Evolutionary conservation across 35 echinoderm and acorn worm genomes (phyloP).

Genomic region (Patiria miniata): DNA sequence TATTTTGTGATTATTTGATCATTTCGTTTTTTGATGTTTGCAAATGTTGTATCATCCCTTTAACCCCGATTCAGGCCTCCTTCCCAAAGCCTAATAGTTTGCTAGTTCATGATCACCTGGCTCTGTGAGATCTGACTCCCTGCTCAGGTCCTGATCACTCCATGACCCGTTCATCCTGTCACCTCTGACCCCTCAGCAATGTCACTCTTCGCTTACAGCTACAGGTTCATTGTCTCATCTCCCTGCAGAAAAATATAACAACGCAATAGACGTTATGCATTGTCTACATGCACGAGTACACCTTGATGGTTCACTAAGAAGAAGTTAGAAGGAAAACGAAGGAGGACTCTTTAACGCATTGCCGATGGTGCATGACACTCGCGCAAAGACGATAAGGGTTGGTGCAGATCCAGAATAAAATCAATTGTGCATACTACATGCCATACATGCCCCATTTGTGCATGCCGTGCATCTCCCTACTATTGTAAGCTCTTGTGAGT

Average conservation of each 20-base stretch:
- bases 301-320: neutral
- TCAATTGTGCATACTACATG: neutral
- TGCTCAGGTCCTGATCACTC: neutral
- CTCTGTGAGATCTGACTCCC: neutral
- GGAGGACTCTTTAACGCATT: neutral
- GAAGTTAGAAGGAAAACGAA: neutral
- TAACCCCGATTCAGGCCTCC: no score
- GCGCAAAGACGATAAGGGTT: neutral
- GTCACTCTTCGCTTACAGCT: neutral
- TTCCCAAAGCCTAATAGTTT: neutral
- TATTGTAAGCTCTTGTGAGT: no score
- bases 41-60: no score
- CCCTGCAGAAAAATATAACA: neutral
- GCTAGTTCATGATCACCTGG: neutral
- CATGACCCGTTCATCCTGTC: conserved; percentile 2
- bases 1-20: no score
- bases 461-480: no score
- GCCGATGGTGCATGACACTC: neutral
- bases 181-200: neutral
- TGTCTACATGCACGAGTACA: neutral
- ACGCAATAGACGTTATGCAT: neutral
- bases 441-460: no score
- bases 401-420: neutral
- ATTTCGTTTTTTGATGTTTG: no score
- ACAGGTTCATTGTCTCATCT: conserved; percentile 4